phyloP scores from a whole-genome alignment of 2,113 vertebrate species.

The Scomber colias region DNA sequence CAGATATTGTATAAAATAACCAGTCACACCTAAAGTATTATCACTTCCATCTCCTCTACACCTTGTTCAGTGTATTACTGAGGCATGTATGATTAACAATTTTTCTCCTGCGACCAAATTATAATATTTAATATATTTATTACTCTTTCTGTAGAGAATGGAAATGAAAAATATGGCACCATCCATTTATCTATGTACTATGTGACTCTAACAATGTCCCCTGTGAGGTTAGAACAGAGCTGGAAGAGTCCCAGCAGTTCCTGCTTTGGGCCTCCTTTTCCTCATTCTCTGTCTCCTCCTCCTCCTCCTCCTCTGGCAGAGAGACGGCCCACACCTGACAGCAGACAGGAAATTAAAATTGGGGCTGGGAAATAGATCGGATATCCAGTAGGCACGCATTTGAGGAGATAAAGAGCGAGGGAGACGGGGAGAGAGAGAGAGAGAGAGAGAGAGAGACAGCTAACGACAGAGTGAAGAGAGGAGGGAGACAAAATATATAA shows the following conservation, averaged over 20 bases:
- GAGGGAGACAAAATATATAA: slow-evolving; percentile 10
- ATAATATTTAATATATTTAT: no score
- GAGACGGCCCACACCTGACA: slow-evolving; percentile 22
- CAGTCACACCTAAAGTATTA: no score
- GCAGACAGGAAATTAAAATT: slow-evolving; percentile 53
- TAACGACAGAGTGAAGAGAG: neutral
- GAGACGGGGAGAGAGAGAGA: slow-evolving; percentile 15
- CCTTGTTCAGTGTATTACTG: no score
- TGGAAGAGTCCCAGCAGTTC: neutral
- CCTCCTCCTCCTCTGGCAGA: neutral
- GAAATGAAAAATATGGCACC: neutral
- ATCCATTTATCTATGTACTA: neutral
- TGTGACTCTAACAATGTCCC: slow-evolving; percentile 4
- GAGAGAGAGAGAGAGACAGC: slow-evolving; percentile 15
- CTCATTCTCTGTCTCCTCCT: neutral
- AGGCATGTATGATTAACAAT: no score
- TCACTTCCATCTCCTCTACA: no score
- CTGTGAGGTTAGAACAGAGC: neutral
- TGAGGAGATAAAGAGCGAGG: slow-evolving; percentile 29
- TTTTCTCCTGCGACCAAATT: no score
- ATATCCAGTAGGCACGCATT: slow-evolving; percentile 6
- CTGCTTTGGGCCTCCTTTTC: slow-evolving; percentile 6
- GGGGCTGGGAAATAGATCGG: slow-evolving; percentile 24
- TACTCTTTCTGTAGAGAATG: no score
- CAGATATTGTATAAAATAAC: no score